Evolutionary conservation across 92 coral and sea anemone species (phyloP).

Genomic region (Actinostola sp.): DNA sequence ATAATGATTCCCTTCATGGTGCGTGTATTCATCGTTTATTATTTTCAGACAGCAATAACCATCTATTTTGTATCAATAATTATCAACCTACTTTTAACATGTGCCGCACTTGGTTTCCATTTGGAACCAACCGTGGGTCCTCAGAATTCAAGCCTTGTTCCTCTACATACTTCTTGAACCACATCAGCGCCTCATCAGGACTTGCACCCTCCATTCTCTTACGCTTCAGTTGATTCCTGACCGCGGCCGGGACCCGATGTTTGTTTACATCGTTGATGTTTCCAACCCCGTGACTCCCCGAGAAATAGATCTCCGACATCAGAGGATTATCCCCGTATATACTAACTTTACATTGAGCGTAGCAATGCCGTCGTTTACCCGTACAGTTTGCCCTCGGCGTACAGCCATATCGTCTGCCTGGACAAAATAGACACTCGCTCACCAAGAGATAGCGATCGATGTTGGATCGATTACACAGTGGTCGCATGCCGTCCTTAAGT

Average conservation of each 20-base stretch:
- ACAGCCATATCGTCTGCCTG: conserved; percentile 93
- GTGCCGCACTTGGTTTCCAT: conserved; percentile 65
- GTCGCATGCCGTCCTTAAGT: conserved; percentile 85
- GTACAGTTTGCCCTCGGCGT: conserved; percentile 94
- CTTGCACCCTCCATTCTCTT: conserved; percentile 68
- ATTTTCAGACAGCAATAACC: no score
- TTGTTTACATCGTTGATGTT: conserved; percentile 76
- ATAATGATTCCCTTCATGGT: no score
- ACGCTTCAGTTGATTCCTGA: conserved; percentile 70
- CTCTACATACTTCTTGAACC: conserved; percentile 74
- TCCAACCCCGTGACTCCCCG: conserved; percentile 91
- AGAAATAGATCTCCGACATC: conserved; percentile 81
- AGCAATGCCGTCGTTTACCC: conserved; percentile 90
- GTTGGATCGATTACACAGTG: conserved; percentile 71
- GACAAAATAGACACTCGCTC: conserved; percentile 93
- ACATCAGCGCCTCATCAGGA: conserved; percentile 66
- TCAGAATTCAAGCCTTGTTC: conserved; percentile 73
- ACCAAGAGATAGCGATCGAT: conserved; percentile 92
- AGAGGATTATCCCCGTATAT: conserved; percentile 81
- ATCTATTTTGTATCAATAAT: no score
- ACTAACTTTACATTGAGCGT: conserved; percentile 89
- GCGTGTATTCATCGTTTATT: no score
- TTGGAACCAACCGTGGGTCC: conserved; percentile 70
- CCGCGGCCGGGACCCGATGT: conserved; percentile 73
- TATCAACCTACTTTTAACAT: conserved; percentile 62